These are phyloP conservation scores for Pristionchus maxplancki DNA, from an alignment of 2,888 invertebrate genomes.

Conservation along the genomic window DNA sequence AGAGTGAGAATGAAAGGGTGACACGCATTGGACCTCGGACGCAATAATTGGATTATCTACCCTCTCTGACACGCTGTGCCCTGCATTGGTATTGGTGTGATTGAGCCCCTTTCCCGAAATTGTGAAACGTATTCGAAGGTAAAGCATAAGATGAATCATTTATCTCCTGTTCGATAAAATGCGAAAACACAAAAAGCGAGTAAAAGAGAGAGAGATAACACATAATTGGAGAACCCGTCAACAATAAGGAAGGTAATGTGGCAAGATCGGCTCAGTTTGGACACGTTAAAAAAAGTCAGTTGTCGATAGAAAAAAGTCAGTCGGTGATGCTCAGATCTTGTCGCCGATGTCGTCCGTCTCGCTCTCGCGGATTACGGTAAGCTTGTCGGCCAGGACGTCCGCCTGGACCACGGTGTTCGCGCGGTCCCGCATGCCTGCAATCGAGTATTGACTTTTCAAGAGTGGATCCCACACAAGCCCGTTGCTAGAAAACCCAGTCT, in stretches of 20 bases:
- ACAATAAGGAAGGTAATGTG: not conserved
- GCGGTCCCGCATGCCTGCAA: conserved; percentile 45
- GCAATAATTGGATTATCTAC: no score
- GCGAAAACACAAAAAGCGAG: conserved; percentile 9
- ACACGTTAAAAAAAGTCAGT: not conserved
- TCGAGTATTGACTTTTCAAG: conserved; percentile 57
- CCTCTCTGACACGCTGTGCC: no score
- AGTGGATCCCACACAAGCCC: no score
- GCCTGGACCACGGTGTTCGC: conserved; percentile 55
- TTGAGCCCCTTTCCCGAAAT: no score
- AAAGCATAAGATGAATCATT: no score
- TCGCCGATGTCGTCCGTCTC: conserved; percentile 66
- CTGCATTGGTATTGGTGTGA: no score
- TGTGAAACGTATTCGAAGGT: no score
- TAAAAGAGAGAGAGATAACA: not conserved
- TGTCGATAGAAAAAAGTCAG: not conserved
- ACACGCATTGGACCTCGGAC: no score
- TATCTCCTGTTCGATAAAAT: conserved; percentile 26
- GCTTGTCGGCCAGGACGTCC: conserved; percentile 62
- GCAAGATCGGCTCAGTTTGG: not conserved
- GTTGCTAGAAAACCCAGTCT: no score
- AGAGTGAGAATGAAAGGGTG: no score
- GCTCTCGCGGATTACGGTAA: conserved; percentile 67
- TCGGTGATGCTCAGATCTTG: conserved; percentile 55
- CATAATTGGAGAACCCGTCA: not conserved